Evolutionary conservation across 2,888 invertebrate genomes (phyloP).

Genomic region (Heliothis peltigera): DNA sequence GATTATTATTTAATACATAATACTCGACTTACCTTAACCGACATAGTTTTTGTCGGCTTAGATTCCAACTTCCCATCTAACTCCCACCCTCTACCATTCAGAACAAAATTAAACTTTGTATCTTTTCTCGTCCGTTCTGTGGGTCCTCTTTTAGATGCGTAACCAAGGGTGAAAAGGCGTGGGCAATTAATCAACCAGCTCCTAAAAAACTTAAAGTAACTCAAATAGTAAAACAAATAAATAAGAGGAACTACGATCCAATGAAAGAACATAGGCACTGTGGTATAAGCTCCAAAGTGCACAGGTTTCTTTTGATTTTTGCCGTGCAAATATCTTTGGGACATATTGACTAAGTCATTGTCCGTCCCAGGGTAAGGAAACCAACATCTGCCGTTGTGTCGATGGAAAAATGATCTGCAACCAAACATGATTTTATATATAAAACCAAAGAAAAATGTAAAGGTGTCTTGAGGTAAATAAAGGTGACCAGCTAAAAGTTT

Average conservation of each 20-base stretch:
- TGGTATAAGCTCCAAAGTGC: slow-evolving; percentile 70
- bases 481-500: too few relatives aligned
- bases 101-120: slow-evolving; percentile 67
- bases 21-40: slow-evolving; percentile 65
- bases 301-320: slow-evolving; percentile 66
- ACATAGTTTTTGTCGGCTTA: slow-evolving; percentile 59
- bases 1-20: too few relatives aligned
- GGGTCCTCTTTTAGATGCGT: slow-evolving; percentile 74
- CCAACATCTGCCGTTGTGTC: slow-evolving; percentile 68
- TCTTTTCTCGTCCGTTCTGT: slow-evolving; percentile 66
- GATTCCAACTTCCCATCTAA: slow-evolving; percentile 53
- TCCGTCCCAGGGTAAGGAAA: slow-evolving; percentile 76
- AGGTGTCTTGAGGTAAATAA: too few relatives aligned
- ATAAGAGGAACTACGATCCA: slow-evolving; percentile 69
- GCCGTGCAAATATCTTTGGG: slow-evolving; percentile 69
- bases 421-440: slow-evolving; percentile 2
- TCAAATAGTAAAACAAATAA: slow-evolving; percentile 69
- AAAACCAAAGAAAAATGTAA: too few relatives aligned
- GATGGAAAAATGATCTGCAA: slow-evolving; percentile 75
- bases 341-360: slow-evolving; percentile 66
- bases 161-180: slow-evolving; percentile 70
- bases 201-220: slow-evolving; percentile 71
- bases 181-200: slow-evolving; percentile 71
- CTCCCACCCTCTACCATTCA: slow-evolving; percentile 72
- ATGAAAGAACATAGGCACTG: slow-evolving; percentile 69